Conservation (phyloP, 1,140 invertebrate genomes). For the Dreissena polymorpha region DNA sequence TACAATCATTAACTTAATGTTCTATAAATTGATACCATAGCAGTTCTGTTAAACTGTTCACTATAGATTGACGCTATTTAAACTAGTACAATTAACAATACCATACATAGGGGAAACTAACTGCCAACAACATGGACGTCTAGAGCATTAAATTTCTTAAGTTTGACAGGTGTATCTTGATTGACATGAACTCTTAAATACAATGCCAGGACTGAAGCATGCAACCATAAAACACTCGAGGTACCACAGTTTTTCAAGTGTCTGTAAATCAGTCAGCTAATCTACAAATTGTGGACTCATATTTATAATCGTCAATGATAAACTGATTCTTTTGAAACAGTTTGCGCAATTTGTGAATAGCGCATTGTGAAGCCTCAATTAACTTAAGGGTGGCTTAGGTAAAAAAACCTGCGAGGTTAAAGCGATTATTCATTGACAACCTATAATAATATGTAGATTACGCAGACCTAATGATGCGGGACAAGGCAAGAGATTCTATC, state of each 20-base stretch:
- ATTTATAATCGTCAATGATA: neutral
- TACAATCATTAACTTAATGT: too few species aligned
- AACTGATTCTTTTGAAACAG: neutral
- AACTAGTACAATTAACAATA: too few species aligned
- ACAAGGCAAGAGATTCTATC: conserved; percentile 39
- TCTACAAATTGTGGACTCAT: conserved; percentile 1
- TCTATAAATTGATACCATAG: too few species aligned
- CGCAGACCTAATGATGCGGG: conserved; percentile 35
- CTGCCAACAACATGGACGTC: too few species aligned
- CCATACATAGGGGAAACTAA: too few species aligned
- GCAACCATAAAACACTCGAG: neutral
- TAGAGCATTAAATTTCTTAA: neutral
- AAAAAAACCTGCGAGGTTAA: conserved; percentile 23
- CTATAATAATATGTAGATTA: conserved; percentile 35
- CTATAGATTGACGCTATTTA: too few species aligned
- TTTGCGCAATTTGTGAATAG: conserved; percentile 7
- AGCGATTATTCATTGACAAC: conserved; percentile 31
- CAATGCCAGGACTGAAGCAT: neutral
- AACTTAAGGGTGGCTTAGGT: conserved; percentile 9
- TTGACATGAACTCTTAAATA: neutral
- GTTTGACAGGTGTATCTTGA: neutral
- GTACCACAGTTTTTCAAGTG: conserved; percentile 4
- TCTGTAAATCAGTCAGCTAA: neutral
- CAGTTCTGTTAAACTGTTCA: too few species aligned
- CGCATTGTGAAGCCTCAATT: neutral